These are phyloP conservation scores for Molanna angustata DNA, from an alignment of 2,888 invertebrate species.

Conservation along the genomic window DNA sequence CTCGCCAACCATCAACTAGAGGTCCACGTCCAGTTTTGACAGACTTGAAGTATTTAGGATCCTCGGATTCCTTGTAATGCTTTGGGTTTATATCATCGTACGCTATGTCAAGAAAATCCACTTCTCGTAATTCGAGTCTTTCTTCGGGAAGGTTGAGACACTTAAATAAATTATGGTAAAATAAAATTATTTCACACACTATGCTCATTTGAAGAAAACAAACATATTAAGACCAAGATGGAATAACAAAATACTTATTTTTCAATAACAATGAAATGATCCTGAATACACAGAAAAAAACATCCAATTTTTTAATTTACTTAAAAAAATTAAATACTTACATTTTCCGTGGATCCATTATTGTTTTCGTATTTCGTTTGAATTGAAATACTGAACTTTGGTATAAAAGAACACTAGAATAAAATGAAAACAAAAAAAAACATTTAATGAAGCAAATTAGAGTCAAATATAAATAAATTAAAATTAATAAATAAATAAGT, in stretches of 20 bases:
- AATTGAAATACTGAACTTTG: constrained; percentile 80
- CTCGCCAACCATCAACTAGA: constrained; percentile 78
- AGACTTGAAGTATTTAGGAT: constrained; percentile 81
- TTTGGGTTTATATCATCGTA: constrained; percentile 82
- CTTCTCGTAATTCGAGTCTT: constrained; percentile 66
- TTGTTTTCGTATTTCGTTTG: constrained; percentile 90
- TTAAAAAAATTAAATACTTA: constrained; percentile 49
- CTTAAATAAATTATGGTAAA: no score
- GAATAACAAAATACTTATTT: no score
- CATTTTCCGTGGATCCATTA: constrained; percentile 84
- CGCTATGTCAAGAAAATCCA: constrained; percentile 84
- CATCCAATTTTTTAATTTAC: no score
- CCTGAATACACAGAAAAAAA: no score
- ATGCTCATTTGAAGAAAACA: no score
- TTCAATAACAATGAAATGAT: no score
- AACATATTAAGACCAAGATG: no score
- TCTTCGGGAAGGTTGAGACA: constrained; percentile 71
- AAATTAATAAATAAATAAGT: no score
- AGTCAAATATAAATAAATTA: no score
- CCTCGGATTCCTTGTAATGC: constrained; percentile 88
- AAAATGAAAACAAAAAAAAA: constrained; percentile 44
- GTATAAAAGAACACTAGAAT: constrained; percentile 89
- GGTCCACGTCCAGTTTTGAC: constrained; percentile 81
- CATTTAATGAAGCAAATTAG: constrained; percentile 14
- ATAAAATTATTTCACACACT: no score